Evolutionary conservation across 2,113 vertebrate species (phyloP), one percentile per base, ranked within the genome.

Genomic region (Chaetura pelagica): DNA sequence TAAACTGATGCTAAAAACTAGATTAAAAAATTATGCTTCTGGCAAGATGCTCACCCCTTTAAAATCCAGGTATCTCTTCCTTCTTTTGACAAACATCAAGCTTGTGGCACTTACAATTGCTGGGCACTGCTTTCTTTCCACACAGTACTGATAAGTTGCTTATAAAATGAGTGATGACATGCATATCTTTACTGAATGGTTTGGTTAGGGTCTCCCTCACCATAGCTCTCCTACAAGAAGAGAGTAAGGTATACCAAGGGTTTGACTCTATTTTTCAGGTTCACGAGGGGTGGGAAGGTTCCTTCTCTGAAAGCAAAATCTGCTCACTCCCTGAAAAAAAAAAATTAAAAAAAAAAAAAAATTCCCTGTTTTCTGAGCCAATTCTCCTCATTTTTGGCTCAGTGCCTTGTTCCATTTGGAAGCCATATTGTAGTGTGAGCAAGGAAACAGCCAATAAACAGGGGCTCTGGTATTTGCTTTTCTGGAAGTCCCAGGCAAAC

Each of bases 371-470:
- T 72, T 76, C 90, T 76, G 46, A 75, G 91, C 69, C 75, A 87
- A 10, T 73, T 89, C 55, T 94, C 51, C 38, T 78, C 35, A 80
- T 86, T 72, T 93, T 86, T 95, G 87, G 93, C 91, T 94, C 46
- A 24, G 10, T 67, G 69, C 72, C 81, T 77, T 62, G 57, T 88
- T 87, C 92, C 89, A 96, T 77, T 94, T 58, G 88, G 90, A 86
- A 97, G 77, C 84, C 93, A 84, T 84, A 87, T 74, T 92, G 27
- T 84, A 94, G 62, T 40, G 42, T 73, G 73, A 92, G 67, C 67
- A 95, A 96, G 72, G 74, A 95, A 92, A 89, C 86, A 89, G 79
- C 72, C 93, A 93, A 89, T 95, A 91, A 96, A 84, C 40, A 73
- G 62, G 52, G n/a, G 90, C 52, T 79, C 59, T 79, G 87, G 73